Conservation (phyloP, 2,888 invertebrate genomes). For the Dasysyrphus albostriatus region DNA sequence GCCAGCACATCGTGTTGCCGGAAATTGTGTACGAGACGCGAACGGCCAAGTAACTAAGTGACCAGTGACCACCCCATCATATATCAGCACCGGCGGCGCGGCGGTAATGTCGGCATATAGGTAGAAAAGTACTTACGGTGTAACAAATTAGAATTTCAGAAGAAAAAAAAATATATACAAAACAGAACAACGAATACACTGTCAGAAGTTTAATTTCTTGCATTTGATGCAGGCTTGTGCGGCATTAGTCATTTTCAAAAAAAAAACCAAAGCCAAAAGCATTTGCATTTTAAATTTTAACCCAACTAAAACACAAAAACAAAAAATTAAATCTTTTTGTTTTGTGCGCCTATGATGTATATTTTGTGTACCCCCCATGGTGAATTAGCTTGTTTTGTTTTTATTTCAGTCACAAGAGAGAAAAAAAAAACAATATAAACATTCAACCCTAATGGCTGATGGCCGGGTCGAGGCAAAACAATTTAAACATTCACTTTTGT, state of each 20-base stretch:
- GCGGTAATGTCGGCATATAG: too few species aligned
- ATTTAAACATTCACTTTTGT: slow-evolving; percentile 26
- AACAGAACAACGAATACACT: background rate
- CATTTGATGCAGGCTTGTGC: background rate
- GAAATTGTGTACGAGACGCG: slow-evolving; percentile 52
- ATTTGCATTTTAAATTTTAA: slow-evolving; percentile 56
- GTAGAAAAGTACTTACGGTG: background rate
- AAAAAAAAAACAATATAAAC: background rate
- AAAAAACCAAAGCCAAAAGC: background rate
- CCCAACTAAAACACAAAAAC: background rate
- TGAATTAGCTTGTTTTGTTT: background rate
- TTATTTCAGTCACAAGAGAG: slow-evolving; percentile 3
- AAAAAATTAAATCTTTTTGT: background rate
- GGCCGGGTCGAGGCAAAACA: background rate
- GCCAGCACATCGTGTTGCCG: slow-evolving; percentile 54
- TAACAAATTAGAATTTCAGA: slow-evolving; percentile 36
- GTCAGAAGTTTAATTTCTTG: slow-evolving; percentile 32
- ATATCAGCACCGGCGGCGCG: background rate
- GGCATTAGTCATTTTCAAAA: slow-evolving; percentile 37
- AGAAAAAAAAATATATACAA: background rate
- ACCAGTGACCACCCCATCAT: slow-evolving; percentile 17
- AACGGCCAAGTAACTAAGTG: slow-evolving; percentile 8
- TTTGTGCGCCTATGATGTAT: slow-evolving; percentile 16
- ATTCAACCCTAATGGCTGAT: slow-evolving; percentile 11
- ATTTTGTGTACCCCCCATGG: slow-evolving; percentile 15